These are phyloP conservation scores for Centropristis striata DNA, from an alignment of 2,113 vertebrate genomes.

Conservation along the genomic window DNA sequence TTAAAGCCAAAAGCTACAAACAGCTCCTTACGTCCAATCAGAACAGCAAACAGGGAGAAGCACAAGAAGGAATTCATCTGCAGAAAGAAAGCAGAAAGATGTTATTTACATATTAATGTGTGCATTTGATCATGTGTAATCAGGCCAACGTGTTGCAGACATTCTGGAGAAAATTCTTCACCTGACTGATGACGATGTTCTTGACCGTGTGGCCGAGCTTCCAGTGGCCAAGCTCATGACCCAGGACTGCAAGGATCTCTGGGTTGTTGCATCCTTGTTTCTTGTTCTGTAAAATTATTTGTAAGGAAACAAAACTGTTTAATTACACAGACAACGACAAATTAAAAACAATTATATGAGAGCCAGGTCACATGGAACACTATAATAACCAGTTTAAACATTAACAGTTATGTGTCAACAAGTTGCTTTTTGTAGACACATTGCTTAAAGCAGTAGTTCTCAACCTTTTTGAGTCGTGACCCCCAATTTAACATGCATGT, in stretches of 20 bases:
- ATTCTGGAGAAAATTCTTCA: conserved; percentile 72
- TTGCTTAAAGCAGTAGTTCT: no score
- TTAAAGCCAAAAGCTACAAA: conserved; percentile 97
- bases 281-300: conserved; percentile 87
- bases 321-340: neutral
- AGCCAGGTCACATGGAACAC: neutral
- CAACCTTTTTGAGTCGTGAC: no score
- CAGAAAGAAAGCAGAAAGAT: conserved; percentile 47
- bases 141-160: neutral
- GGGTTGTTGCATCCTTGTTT: conserved; percentile 98
- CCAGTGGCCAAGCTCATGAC: conserved; percentile 98
- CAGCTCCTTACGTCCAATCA: conserved; percentile 95
- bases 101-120: neutral
- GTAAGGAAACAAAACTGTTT: neutral
- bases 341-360: neutral
- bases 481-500: no score
- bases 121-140: neutral
- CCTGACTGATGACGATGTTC: conserved; percentile 98
- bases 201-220: conserved; percentile 98
- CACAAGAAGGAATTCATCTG: conserved; percentile 99
- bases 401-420: neutral
- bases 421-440: neutral
- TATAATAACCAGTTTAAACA: neutral
- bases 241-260: conserved; percentile 96
- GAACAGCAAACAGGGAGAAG: conserved; percentile 95